Base-by-base conservation (phyloP, 2,797 vertebrate species). In the Cichlasoma orientale region DNA sequence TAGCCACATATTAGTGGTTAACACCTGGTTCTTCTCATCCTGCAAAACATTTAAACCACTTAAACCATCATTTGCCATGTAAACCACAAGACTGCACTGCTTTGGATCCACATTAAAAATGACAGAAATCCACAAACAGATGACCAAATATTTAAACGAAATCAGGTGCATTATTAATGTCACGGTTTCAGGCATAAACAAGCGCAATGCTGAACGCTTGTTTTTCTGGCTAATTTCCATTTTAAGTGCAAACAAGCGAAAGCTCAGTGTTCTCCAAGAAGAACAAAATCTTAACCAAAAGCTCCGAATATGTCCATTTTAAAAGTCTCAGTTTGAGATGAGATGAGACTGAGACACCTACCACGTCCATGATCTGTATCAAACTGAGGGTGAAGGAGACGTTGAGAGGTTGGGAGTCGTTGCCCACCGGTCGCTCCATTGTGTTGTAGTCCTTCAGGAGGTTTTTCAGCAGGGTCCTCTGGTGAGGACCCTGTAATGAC, bases 311-410 rank as follows among this genome's bases (percentile, higher is more conserved):
- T 2, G 1, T 70, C 12, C 41, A 16, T 25, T 55, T 29, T 23
- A 16, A 61, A 41, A 50, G 27, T 68, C 23, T 27, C 3, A 19
- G 25, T n/a, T 36, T 36, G 36, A 36, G 36, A 11, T 36, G 33
- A 36, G 33, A 10, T 11, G 36, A 36, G 36, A 36, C 6, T 2
- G 27, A 3, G 69, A 63, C 16, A 95, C 97, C 92, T 90, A 99
- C 98, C 97, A 99, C 98, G 16, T 99, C 98, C 97, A 99, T 98
- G 92, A 99, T 98, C 95, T 99, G 98, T 88, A 97, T 94, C 86
- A 99, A 95, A 86, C 96, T 98, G 88, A 99, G 93, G 2, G 96
- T 95, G 86, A 99, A 97, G 88, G 96, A 88, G 5, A 99, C 97
- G 0, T 97, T 98, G 74, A 99, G 97, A 0, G 98, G 95, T 61